Base-by-base conservation (phyloP, 2,113 vertebrate species). In the Acanthochromis polyacanthus region DNA sequence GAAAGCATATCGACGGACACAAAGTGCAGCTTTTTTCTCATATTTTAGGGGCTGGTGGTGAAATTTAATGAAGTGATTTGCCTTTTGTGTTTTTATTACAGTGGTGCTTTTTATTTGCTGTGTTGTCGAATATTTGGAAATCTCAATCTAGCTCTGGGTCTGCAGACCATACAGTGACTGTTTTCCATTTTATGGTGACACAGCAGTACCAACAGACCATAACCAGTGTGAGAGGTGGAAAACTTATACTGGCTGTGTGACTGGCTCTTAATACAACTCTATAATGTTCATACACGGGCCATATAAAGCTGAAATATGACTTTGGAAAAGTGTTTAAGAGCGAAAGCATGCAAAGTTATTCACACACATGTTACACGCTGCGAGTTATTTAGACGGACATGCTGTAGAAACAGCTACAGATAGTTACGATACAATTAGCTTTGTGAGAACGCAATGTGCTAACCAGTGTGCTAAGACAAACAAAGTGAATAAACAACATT, bases 61-160 rank as follows among this genome's bases (percentile, higher is more conserved):
- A 80, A 80, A 87, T 76, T 89, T 83, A 80, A 91, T 81, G 57
- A 87, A 88, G 85, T 59, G 82, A 87, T 78, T 82, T 78, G 62
- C 61, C 74, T 86, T 86, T 90, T 87, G 78, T 80, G 67, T 71
- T 89, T 86, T 89, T 78, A 83, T 51, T 67, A 83, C 85, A 83
- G 79, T 74, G 46, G 59, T 5, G 30, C 66, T 87, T 25, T 82
- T 88, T 79, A 87, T 84, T 88, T 82, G 57, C 71, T 52, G 48
- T 51, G 52, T 82, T 73, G 70, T 43, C 69, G 61, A 59, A 83
- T 82, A 86, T 81, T 69, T 84, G 55, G 75, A 80, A 76, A 86
- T 80, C 63, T 25, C 36, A 38, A 58, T 85, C 81, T 59, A 76
- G 71, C 53, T 20, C 43, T 45, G 66, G 68, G 75, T 77, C 28